These are phyloP conservation scores for Drosophila fungiperda DNA, from an alignment of 2,888 invertebrate species.

Conservation along the genomic window DNA sequence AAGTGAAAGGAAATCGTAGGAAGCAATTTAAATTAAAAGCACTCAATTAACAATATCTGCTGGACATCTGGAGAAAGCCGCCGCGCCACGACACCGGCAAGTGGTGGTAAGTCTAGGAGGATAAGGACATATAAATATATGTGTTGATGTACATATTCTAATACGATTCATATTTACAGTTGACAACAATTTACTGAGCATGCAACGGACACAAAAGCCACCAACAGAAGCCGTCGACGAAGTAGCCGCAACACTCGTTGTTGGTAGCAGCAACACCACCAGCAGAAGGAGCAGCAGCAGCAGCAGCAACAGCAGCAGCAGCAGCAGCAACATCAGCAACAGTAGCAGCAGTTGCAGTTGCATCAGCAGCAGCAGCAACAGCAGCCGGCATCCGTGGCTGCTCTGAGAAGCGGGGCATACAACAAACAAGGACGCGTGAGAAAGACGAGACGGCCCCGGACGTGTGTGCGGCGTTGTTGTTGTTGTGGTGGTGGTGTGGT, in stretches of 20 bases:
- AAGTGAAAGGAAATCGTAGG: slow-evolving; percentile 12
- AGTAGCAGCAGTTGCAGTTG: slow-evolving; percentile 22
- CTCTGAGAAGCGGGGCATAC: slow-evolving; percentile 53
- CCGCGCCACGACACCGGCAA: slow-evolving; percentile 59
- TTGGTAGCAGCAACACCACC: slow-evolving; percentile 15
- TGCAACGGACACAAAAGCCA: slow-evolving; percentile 59
- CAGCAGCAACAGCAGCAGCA: slow-evolving; percentile 29
- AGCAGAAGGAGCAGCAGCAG: slow-evolving; percentile 20
- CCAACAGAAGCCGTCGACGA: slow-evolving; percentile 53
- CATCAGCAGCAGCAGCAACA: slow-evolving; percentile 29
- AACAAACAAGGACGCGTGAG: slow-evolving; percentile 43
- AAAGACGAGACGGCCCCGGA: slow-evolving; percentile 77
- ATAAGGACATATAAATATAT: not conserved
- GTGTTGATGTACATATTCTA: not conserved
- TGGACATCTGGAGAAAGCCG: slow-evolving; percentile 35
- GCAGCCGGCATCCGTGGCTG: slow-evolving; percentile 44
- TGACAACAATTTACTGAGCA: slow-evolving; percentile 61
- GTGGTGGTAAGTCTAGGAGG: slow-evolving; percentile 48
- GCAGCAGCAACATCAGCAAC: slow-evolving; percentile 32
- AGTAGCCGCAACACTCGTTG: slow-evolving; percentile 54
- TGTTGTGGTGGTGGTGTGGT: slow-evolving; percentile 53
- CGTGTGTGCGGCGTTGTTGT: slow-evolving; percentile 63
- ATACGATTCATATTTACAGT: slow-evolving; percentile 21
- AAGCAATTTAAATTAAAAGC: not conserved
- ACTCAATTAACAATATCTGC: slow-evolving; percentile 1